Evolutionary conservation across 1,140 invertebrate genomes (phyloP).

Genomic region (Plectrocnemia conspersa): DNA sequence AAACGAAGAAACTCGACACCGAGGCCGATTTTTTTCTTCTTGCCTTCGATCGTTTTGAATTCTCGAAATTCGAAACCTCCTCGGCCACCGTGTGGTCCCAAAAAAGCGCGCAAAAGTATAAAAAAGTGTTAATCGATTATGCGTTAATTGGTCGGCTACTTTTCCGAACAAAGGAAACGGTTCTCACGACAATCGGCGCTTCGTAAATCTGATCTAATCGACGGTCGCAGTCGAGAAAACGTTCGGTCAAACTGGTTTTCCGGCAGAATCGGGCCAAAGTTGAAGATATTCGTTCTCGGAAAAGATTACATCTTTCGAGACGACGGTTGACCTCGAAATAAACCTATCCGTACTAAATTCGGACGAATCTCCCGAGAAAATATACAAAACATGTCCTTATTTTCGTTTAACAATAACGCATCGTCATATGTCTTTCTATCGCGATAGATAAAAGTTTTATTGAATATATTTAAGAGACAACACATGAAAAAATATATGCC

Average conservation of each 20-base stretch:
- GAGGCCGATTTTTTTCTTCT: too few relatives aligned
- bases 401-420: background rate
- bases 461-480: too few relatives aligned
- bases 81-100: background rate
- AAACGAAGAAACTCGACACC: too few relatives aligned
- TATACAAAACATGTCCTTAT: background rate
- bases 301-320: slow-evolving; percentile 2
- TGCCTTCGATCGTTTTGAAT: too few relatives aligned
- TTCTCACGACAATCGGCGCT: slow-evolving; percentile 1
- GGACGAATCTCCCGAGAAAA: background rate
- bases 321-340: slow-evolving; percentile 2
- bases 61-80: slow-evolving; percentile 3
- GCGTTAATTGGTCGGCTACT: background rate
- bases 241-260: background rate
- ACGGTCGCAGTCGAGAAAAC: background rate
- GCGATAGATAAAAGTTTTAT: too few relatives aligned
- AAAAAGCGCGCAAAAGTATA: background rate
- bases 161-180: background rate
- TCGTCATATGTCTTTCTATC: too few relatives aligned
- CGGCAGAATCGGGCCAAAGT: slow-evolving; percentile 6
- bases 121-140: background rate
- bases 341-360: too few relatives aligned
- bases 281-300: slow-evolving; percentile 8
- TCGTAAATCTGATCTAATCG: background rate
- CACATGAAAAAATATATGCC: too few relatives aligned